Evolutionary conservation across 2,888 invertebrate genomes (phyloP).

Genomic region (Habrosyne pyritoides): DNA sequence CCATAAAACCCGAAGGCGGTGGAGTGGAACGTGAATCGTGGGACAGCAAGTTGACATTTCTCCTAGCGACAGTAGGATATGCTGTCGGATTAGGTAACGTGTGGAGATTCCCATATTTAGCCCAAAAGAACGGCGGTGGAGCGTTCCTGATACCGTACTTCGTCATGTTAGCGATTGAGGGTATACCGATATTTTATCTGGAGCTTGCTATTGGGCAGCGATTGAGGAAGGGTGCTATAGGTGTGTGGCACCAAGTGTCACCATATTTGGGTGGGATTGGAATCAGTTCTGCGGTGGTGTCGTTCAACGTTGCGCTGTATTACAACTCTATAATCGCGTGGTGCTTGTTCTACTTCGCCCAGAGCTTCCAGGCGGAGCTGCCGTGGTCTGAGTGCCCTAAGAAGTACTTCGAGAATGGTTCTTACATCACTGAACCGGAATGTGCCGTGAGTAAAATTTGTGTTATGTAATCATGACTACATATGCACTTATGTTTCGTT

Average conservation of each 20-base stretch:
- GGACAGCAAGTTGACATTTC: slow-evolving; percentile 96
- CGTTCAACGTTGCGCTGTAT: slow-evolving; percentile 97
- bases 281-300: slow-evolving; percentile 97
- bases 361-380: slow-evolving; percentile 95
- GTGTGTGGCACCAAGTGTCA: slow-evolving; percentile 97
- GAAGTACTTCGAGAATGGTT: slow-evolving; percentile 90
- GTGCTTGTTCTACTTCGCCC: slow-evolving; percentile 97
- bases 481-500: too few relatives aligned
- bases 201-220: slow-evolving; percentile 98
- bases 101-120: slow-evolving; percentile 97
- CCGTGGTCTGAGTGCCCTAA: slow-evolving; percentile 97
- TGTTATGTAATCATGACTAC: neutral
- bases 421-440: slow-evolving; percentile 91
- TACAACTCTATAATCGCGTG: slow-evolving; percentile 99
- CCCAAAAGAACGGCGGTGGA: slow-evolving; percentile 97
- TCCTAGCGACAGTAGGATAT: slow-evolving; percentile 96
- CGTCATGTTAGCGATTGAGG: slow-evolving; percentile 96
- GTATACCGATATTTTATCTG: slow-evolving; percentile 97
- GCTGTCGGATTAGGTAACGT: slow-evolving; percentile 97
- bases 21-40: slow-evolving; percentile 94
- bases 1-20: slow-evolving; percentile 87
- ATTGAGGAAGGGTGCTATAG: slow-evolving; percentile 95
- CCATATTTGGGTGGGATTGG: slow-evolving; percentile 95
- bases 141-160: slow-evolving; percentile 99
- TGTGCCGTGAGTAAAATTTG: slow-evolving; percentile 86